phyloP scores from a whole-genome alignment of 1,140 invertebrate species.

The Diuraphis noxia region DNA sequence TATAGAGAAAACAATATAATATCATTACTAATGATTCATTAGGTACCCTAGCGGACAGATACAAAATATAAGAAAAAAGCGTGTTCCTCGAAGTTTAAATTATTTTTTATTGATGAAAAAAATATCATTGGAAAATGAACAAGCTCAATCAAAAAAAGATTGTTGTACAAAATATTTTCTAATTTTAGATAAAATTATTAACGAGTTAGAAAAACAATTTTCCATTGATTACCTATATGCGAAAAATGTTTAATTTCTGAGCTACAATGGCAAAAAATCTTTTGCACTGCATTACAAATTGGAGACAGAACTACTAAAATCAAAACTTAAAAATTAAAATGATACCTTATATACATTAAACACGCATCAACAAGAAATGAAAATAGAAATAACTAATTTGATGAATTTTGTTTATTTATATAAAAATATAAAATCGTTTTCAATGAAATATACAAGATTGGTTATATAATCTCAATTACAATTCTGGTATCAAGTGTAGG shows the following conservation, averaged over 20 bases:
- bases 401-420: constrained; percentile 18
- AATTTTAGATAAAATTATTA: constrained; percentile 33
- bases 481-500: constrained; percentile 22
- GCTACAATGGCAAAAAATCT: neutral
- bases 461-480: constrained; percentile 19
- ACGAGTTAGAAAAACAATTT: constrained; percentile 33
- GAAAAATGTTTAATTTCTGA: neutral
- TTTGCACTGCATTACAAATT: neutral
- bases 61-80: neutral
- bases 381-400: neutral
- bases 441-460: constrained; percentile 21
- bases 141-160: constrained; percentile 4
- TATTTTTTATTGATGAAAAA: constrained; percentile 40
- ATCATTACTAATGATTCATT: no score
- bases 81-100: constrained; percentile 13
- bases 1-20: constrained; percentile 20
- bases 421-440: constrained; percentile 24
- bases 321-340: constrained; percentile 24
- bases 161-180: constrained; percentile 11
- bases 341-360: neutral
- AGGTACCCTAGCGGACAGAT: neutral
- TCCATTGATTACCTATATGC: neutral
- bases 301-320: neutral
- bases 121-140: constrained; percentile 11
- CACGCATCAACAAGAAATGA: neutral